A percentile compares a stretch with the other conserved stretches of the same genome.
phyloP scores from a whole-genome alignment of 2,113 vertebrate species.

The Nicator chloris region DNA sequence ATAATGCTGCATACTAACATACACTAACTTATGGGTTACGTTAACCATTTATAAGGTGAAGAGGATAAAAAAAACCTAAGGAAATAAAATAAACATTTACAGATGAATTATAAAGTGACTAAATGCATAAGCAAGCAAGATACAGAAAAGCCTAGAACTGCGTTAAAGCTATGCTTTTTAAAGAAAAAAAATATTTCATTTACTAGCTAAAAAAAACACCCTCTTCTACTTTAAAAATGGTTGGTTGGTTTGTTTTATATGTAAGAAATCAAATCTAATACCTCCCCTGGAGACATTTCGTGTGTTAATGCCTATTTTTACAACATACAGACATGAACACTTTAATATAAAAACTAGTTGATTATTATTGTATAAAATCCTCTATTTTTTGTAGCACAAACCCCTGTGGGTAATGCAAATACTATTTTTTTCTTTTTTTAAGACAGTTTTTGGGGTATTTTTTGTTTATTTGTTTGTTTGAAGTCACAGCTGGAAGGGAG shows the following conservation, averaged over 20 bases:
- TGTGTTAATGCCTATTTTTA: conserved; percentile 78
- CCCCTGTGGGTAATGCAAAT: conserved; percentile 72
- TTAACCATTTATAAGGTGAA: conserved; percentile 77
- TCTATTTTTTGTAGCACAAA: conserved; percentile 73
- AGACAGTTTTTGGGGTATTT: conserved; percentile 67
- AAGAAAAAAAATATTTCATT: conserved; percentile 57
- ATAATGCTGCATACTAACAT: conserved; percentile 74
- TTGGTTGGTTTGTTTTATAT: conserved; percentile 67
- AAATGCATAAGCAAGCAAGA: conserved; percentile 84
- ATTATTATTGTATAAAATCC: conserved; percentile 74
- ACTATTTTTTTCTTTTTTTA: conserved; percentile 67
- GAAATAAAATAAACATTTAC: conserved; percentile 72
- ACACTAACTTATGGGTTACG: conserved; percentile 70
- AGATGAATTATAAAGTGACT: conserved; percentile 88
- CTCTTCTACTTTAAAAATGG: conserved; percentile 84
- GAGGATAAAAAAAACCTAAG: conserved; percentile 75
- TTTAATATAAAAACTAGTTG: conserved; percentile 83
- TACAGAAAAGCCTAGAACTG: conserved; percentile 77
- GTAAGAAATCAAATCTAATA: conserved; percentile 74
- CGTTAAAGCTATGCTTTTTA: conserved; percentile 67
- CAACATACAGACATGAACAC: conserved; percentile 75
- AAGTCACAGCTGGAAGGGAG: conserved; percentile 75
- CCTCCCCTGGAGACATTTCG: conserved; percentile 70
- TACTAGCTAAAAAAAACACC: conserved; percentile 60
- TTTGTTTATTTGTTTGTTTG: conserved; percentile 56